phyloP scores from a whole-genome alignment of 2,797 vertebrate species.

The Steatocranus sp. region DNA sequence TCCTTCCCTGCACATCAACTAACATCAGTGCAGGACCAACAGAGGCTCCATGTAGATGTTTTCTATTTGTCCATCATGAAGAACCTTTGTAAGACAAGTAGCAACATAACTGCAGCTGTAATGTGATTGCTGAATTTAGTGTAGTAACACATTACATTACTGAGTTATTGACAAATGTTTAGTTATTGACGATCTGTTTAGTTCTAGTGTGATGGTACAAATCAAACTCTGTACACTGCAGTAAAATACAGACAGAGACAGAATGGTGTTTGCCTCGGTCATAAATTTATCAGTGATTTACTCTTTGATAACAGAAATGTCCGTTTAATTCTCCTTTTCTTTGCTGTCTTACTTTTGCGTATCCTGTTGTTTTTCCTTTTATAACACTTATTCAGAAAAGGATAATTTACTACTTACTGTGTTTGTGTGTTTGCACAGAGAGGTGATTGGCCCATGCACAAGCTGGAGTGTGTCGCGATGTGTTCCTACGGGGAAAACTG shows the following conservation, averaged over 20 bases:
- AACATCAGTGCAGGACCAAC: not conserved
- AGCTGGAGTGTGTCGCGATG: constrained; percentile 93
- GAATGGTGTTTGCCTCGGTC: not conserved
- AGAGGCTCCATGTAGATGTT: not conserved
- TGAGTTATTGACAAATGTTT: not conserved
- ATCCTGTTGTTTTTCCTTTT: not conserved
- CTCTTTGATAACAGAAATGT: not conserved
- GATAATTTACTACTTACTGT: not conserved
- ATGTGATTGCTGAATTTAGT: not conserved
- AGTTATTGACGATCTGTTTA: not conserved
- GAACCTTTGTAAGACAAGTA: not conserved
- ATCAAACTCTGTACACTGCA: not conserved
- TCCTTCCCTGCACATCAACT: not conserved
- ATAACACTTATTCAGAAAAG: not conserved
- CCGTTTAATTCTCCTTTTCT: not conserved
- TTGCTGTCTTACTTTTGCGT: not conserved
- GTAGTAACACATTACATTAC: not conserved
- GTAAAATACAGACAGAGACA: not conserved
- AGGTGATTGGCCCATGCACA: constrained; percentile 96
- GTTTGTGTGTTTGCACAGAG: constrained; percentile 67
- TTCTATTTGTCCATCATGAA: not conserved
- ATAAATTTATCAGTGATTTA: not conserved
- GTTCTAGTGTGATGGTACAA: constrained; percentile 8
- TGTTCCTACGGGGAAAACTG: constrained; percentile 90
- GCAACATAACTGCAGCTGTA: not conserved